Base-by-base conservation (phyloP, 2,888 invertebrate species). In the Apodemia hepburni region DNA sequence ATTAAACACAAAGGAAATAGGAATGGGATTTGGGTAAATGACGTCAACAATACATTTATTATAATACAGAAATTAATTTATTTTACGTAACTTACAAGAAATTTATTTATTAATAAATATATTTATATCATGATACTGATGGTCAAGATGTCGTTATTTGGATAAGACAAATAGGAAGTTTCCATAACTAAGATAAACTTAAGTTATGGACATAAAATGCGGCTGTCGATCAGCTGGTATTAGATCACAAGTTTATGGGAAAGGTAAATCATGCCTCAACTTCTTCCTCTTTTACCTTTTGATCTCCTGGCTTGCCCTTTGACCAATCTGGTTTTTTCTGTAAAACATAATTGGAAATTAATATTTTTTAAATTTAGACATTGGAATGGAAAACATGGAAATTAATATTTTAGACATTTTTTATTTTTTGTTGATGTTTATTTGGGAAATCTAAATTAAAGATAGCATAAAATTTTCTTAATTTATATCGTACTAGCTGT, bases 251-350 rank as follows among this genome's bases (percentile, higher is more conserved):
- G 84, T 80, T 74, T 75, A 75, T 74, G 78, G 76, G 75, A 77
- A 67, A 29, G 73, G 73, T 78, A 82, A 84, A 82, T 96, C 95
- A 96, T 95, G 96, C 96, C 93, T 97, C 96, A 88, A 94, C 94
- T 86, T 94, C 94, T 89, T 94, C 94, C 90, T 95, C 95, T 90
- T 95, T 97, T 93, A 95, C 96, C 93, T 96, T 96, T 95, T 97
- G 96, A 91, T 97, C 97, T 82, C 96, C 96, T 85, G 95, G 94
- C 86, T 97, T 97, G 92, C 94, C 94, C 94, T 97, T 97, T 87
- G 97, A 97, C 97, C 97, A 97, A 93, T 97, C 97, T 80, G 97
- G 97, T 92, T 97, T 97, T 93, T 97, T 97, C 97, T 97, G 96
- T 80, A 93, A 93, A 92, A 79, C 77, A 73, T 69, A n/a, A 58